These are phyloP conservation scores for Dryadula phaetusa DNA, from an alignment of 2,888 invertebrate genomes.

Conservation along the genomic window DNA sequence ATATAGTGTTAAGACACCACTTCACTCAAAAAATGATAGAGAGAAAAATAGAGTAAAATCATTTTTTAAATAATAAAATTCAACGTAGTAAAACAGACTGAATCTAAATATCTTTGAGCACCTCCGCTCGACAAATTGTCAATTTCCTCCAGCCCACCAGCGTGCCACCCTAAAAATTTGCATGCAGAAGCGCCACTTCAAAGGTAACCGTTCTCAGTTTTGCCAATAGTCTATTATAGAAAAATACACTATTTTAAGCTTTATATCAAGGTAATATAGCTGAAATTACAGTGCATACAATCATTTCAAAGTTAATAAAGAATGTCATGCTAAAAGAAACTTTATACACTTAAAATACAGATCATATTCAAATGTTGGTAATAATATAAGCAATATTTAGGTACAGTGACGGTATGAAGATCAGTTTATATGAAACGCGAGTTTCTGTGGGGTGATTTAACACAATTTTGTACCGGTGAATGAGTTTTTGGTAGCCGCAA, in stretches of 20 bases:
- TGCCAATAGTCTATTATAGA: conserved; percentile 52
- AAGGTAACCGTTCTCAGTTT: conserved; percentile 77
- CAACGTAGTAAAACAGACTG: background rate
- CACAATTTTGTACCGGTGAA: conserved; percentile 80
- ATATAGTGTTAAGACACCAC: no score
- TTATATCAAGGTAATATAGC: background rate
- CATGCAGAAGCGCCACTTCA: conserved; percentile 84
- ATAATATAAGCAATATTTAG: conserved; percentile 34
- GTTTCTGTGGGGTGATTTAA: conserved; percentile 71
- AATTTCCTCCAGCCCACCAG: conserved; percentile 60
- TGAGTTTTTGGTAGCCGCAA: conserved; percentile 83
- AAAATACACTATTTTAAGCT: conserved; percentile 38
- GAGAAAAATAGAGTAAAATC: no score
- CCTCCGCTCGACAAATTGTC: conserved; percentile 60
- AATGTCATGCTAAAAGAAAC: conserved; percentile 19
- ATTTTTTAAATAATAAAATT: background rate
- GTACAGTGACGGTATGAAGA: conserved; percentile 49
- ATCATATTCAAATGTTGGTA: conserved; percentile 28
- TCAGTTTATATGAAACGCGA: conserved; percentile 72
- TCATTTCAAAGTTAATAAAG: background rate
- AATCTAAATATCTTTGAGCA: conserved; percentile 24
- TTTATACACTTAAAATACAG: background rate
- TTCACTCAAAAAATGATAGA: no score
- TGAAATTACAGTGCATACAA: conserved; percentile 43
- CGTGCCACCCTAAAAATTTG: conserved; percentile 64